Percentiles rank a stretch among this genome's conserved stretches.
These are phyloP conservation scores for Eremobia ochroleuca DNA, from an alignment of 2,888 invertebrate species.

Conservation along the genomic window DNA sequence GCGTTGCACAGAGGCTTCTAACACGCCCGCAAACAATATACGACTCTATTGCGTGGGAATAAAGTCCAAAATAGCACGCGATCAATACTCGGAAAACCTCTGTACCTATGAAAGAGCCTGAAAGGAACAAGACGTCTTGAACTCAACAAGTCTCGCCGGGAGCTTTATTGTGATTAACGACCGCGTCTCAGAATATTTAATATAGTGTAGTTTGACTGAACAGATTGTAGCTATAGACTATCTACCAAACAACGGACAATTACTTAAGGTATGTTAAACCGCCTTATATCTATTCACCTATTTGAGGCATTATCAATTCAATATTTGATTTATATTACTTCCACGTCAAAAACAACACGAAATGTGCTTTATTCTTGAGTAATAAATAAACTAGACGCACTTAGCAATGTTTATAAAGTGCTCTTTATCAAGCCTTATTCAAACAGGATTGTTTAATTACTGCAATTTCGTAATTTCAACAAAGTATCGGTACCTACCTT, in stretches of 20 bases:
- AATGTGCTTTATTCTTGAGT: slow-evolving; percentile 53
- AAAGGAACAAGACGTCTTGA: slow-evolving; percentile 17
- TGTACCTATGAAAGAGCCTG: slow-evolving; percentile 7
- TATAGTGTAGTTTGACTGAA: slow-evolving; percentile 3
- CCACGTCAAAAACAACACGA: slow-evolving; percentile 48
- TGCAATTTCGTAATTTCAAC: slow-evolving; percentile 54
- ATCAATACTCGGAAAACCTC: slow-evolving; percentile 39
- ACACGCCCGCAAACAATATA: not conserved
- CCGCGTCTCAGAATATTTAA: slow-evolving; percentile 6
- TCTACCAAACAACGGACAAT: slow-evolving; percentile 15
- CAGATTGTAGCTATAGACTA: not conserved
- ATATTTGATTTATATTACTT: slow-evolving; percentile 59
- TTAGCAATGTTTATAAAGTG: slow-evolving; percentile 55
- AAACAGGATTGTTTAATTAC: slow-evolving; percentile 57
- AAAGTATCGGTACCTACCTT: slow-evolving; percentile 49
- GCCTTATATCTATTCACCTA: slow-evolving; percentile 49
- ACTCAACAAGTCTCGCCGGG: slow-evolving; percentile 49
- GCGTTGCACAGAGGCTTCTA: slow-evolving; percentile 46
- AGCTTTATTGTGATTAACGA: slow-evolving; percentile 26
- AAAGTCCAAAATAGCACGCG: slow-evolving; percentile 30
- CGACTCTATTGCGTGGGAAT: slow-evolving; percentile 5
- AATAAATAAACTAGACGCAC: slow-evolving; percentile 40
- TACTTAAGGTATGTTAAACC: slow-evolving; percentile 50
- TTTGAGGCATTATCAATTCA: slow-evolving; percentile 56
- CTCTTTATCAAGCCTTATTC: slow-evolving; percentile 44